These are phyloP conservation scores for Drosophila asahinai DNA, from an alignment of 1,140 invertebrate species.

Conservation along the genomic window DNA sequence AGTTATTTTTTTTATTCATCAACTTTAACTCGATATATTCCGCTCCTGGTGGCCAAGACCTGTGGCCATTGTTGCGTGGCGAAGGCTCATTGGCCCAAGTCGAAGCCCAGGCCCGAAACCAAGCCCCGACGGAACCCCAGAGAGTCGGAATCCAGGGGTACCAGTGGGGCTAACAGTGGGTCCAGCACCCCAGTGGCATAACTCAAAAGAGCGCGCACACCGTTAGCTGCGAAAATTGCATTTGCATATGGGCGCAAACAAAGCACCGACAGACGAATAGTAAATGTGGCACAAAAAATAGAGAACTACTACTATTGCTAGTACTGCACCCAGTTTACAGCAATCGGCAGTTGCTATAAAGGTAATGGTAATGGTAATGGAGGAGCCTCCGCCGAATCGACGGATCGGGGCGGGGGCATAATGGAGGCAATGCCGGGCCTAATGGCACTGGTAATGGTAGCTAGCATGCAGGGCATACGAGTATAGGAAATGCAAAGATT, in stretches of 20 bases:
- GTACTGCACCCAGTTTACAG: conserved; percentile 70
- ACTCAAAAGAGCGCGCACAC: conserved; percentile 83
- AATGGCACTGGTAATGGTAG: conserved; percentile 71
- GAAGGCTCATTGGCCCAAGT: conserved; percentile 78
- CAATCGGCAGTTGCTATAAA: conserved; percentile 57
- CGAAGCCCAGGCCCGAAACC: conserved; percentile 7
- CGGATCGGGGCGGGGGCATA: conserved; percentile 10
- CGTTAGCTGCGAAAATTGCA: conserved; percentile 81
- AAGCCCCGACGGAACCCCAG: conserved; percentile 1
- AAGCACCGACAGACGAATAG: conserved; percentile 58
- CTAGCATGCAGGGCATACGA: conserved; percentile 76
- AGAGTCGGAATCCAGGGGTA: not conserved
- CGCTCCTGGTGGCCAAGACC: conserved; percentile 43
- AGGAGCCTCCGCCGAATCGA: conserved; percentile 32
- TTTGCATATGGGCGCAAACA: conserved; percentile 80
- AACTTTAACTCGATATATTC: not conserved
- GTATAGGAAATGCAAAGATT: conserved; percentile 79
- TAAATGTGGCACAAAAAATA: conserved; percentile 44
- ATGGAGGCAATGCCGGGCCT: conserved; percentile 44
- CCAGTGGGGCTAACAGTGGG: not conserved
- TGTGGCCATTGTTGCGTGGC: conserved; percentile 76
- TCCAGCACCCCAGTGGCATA: conserved; percentile 55
- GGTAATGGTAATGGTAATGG: conserved; percentile 41
- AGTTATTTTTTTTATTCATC: too few relatives aligned
- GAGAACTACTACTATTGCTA: not conserved